These are phyloP conservation scores for Climacteris rufus DNA, from an alignment of 2,113 vertebrate species.

Conservation along the genomic window DNA sequence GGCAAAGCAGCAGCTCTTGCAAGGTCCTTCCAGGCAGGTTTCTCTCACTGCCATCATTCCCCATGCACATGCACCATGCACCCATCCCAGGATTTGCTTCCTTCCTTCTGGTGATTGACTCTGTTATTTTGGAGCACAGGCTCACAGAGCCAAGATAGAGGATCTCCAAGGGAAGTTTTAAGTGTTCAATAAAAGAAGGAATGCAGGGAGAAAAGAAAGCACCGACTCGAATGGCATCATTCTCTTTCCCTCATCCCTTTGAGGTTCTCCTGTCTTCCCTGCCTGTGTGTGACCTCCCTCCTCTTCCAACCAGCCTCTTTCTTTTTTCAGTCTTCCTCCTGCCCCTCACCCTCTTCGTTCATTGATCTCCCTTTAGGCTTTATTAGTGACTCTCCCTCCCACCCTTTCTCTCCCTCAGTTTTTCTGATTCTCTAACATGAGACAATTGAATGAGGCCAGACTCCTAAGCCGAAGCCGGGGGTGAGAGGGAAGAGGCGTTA, in stretches of 20 bases:
- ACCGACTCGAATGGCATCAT: neutral
- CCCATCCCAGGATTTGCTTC: neutral
- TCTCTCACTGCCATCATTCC: neutral
- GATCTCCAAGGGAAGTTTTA: slow-evolving; percentile 39
- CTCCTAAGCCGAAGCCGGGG: slow-evolving; percentile 33
- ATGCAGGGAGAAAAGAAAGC: slow-evolving; percentile 26
- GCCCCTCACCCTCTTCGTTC: slow-evolving; percentile 52
- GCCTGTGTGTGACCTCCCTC: neutral
- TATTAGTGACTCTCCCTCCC: slow-evolving; percentile 30
- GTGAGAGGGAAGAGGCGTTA: slow-evolving; percentile 37
- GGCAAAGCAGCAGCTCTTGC: neutral
- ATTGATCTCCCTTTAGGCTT: slow-evolving; percentile 9
- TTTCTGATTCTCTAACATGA: slow-evolving; percentile 47
- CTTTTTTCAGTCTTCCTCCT: neutral
- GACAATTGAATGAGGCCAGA: slow-evolving; percentile 52
- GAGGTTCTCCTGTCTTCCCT: neutral
- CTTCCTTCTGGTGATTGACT: neutral
- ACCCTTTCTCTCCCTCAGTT: slow-evolving; percentile 38
- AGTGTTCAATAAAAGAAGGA: slow-evolving; percentile 50
- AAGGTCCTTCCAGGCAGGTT: neutral
- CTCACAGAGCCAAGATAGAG: neutral
- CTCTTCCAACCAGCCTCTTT: neutral
- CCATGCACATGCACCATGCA: accelerated
- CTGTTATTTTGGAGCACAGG: neutral
- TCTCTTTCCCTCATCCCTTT: neutral